A percentile compares a stretch with the other conserved stretches of the same genome.
Evolutionary conservation across 1,140 invertebrate species (phyloP).

Genomic region (Riptortus pedestris): DNA sequence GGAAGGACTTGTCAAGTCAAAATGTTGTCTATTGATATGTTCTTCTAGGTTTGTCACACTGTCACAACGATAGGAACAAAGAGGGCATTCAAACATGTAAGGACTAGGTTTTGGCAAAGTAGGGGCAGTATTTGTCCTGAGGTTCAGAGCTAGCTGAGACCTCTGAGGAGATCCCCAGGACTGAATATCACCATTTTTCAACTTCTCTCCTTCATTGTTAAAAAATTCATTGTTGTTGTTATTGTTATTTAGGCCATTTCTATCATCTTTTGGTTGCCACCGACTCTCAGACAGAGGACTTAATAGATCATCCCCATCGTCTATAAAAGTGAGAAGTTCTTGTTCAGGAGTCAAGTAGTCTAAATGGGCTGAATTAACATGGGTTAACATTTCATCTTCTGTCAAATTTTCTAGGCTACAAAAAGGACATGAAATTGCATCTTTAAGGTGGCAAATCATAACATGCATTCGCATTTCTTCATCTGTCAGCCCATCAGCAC

Average conservation of each 20-base stretch:
- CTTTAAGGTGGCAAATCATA: slow-evolving; percentile 61
- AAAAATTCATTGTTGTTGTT: slow-evolving; percentile 40
- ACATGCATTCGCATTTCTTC: slow-evolving; percentile 70
- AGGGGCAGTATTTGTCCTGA: slow-evolving; percentile 38
- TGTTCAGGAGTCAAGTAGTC: slow-evolving; percentile 60
- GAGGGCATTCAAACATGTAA: slow-evolving; percentile 51
- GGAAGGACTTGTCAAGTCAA: slow-evolving; percentile 69
- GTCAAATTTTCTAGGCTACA: slow-evolving; percentile 63
- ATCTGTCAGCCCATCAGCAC: slow-evolving; percentile 62
- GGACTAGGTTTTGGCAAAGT: slow-evolving; percentile 37
- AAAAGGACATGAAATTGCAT: slow-evolving; percentile 65
- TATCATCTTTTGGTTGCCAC: slow-evolving; percentile 33
- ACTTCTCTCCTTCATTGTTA: slow-evolving; percentile 25
- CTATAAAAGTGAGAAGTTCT: slow-evolving; percentile 43
- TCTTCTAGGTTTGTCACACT: slow-evolving; percentile 64
- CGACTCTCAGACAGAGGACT: slow-evolving; percentile 30
- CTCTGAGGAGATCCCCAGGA: slow-evolving; percentile 43
- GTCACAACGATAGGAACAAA: slow-evolving; percentile 66
- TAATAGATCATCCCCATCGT: slow-evolving; percentile 37
- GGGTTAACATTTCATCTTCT: slow-evolving; percentile 59
- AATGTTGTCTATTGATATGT: slow-evolving; percentile 73
- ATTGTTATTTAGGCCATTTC: slow-evolving; percentile 38
- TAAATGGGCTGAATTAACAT: slow-evolving; percentile 69
- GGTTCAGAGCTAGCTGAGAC: slow-evolving; percentile 43
- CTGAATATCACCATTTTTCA: slow-evolving; percentile 30